Percentiles rank a stretch among this genome's conserved stretches.
Evolutionary conservation across 2,113 vertebrate genomes (phyloP).

Genomic region (Cyanoramphus novaezelandiae): DNA sequence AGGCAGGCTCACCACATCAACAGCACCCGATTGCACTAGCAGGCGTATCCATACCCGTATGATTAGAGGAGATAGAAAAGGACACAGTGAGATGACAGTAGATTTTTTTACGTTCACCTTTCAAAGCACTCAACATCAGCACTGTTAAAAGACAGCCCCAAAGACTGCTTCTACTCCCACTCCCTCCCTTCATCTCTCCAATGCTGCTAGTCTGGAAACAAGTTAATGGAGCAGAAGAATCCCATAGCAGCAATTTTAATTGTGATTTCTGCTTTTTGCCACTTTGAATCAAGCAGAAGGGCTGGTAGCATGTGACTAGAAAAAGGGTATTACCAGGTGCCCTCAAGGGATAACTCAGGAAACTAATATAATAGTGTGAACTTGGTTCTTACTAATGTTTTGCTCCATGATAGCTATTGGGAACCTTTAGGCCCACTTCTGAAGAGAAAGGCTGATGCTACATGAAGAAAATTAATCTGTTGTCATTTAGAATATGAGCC

Average conservation of each 20-base stretch:
- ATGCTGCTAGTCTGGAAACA: background rate
- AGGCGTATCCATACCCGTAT: fast-evolving
- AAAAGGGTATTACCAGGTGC: background rate
- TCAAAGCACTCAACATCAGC: background rate
- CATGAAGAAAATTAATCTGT: background rate
- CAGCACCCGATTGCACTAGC: background rate
- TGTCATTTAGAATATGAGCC: background rate
- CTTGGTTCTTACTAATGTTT: background rate
- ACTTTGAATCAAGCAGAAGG: background rate
- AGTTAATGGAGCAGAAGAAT: background rate
- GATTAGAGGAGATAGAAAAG: background rate
- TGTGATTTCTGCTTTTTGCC: background rate
- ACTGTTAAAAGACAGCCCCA: background rate
- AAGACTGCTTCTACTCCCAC: background rate
- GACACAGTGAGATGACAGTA: background rate
- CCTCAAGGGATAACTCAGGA: background rate
- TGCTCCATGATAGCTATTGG: background rate
- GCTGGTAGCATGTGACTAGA: background rate
- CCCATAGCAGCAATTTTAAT: background rate
- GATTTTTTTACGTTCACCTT: background rate
- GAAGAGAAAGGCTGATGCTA: background rate
- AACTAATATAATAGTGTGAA: background rate
- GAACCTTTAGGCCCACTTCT: background rate
- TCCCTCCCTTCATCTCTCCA: background rate
- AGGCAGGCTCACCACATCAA: background rate